Evolutionary conservation across 2,888 invertebrate species (phyloP).

Genomic region (Colletes collaris): DNA sequence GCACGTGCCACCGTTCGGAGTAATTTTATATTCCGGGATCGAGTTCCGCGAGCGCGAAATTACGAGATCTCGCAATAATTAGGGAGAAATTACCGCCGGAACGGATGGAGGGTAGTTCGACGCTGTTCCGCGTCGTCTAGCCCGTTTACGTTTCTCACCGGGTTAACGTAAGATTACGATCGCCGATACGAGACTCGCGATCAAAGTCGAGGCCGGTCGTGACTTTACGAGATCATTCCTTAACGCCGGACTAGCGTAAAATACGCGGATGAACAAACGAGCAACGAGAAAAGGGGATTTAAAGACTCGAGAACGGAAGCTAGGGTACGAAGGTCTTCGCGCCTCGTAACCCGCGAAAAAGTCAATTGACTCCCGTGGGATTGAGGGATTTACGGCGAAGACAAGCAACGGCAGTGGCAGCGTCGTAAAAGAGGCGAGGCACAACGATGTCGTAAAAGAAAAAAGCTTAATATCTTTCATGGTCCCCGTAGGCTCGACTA

Average conservation of each 20-base stretch:
- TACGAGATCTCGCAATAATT: too few species aligned
- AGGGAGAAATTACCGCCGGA: too few species aligned
- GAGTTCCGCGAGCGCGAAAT: too few species aligned
- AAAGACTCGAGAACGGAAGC: constrained; percentile 19
- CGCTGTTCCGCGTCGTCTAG: too few species aligned
- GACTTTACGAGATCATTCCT: constrained; percentile 18
- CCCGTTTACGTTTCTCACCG: too few species aligned
- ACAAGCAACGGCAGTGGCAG: constrained; percentile 67
- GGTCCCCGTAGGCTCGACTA: constrained; percentile 57
- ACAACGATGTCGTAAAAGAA: constrained; percentile 69
- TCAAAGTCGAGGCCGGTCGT: constrained; percentile 2
- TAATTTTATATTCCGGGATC: too few species aligned
- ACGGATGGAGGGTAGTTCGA: too few species aligned
- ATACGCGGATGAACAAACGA: constrained; percentile 22
- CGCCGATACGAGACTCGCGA: not conserved
- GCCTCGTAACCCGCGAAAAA: constrained; percentile 69
- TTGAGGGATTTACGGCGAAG: constrained; percentile 74
- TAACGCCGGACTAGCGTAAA: constrained; percentile 3
- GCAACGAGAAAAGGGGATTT: constrained; percentile 15
- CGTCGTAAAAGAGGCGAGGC: constrained; percentile 64
- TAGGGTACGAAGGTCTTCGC: constrained; percentile 43
- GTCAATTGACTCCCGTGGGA: constrained; percentile 73
- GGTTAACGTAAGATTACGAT: too few species aligned
- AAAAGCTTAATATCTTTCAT: constrained; percentile 72
- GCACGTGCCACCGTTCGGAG: too few species aligned